A percentile compares a stretch with the other conserved stretches of the same genome.
These are phyloP conservation scores for Nyleta sp. DNA, from an alignment of 2,888 invertebrate genomes.

Conservation along the genomic window DNA sequence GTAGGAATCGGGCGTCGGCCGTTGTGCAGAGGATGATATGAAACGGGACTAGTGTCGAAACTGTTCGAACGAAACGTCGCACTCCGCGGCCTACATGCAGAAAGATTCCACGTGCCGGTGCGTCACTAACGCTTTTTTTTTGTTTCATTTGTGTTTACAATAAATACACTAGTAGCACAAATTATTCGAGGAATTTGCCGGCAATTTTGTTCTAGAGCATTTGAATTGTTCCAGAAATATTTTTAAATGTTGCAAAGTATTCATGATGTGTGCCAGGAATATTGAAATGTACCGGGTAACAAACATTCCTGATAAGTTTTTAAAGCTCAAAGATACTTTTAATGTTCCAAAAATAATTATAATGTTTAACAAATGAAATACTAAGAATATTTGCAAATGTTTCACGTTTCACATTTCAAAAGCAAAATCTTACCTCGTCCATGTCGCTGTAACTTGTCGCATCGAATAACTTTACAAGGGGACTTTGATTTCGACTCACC, in stretches of 20 bases:
- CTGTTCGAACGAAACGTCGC: conserved; percentile 45
- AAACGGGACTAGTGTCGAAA: conserved; percentile 64
- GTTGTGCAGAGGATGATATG: conserved; percentile 68
- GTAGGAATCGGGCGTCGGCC: conserved; percentile 68
- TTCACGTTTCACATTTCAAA: not conserved
- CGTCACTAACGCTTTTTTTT: conserved; percentile 15
- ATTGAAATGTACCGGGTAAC: too few relatives aligned
- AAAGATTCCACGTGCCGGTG: conserved; percentile 36
- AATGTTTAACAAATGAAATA: too few relatives aligned
- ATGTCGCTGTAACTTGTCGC: conserved; percentile 54
- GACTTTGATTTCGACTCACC: conserved; percentile 78
- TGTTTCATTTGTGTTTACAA: too few relatives aligned
- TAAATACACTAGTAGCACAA: too few relatives aligned
- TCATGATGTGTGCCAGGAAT: too few relatives aligned
- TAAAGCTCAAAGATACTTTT: too few relatives aligned
- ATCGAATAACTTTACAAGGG: conserved; percentile 63
- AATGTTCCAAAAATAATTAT: too few relatives aligned
- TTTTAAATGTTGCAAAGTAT: too few relatives aligned
- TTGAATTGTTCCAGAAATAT: too few relatives aligned
- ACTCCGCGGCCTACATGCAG: conserved; percentile 31
- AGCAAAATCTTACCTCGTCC: conserved; percentile 60
- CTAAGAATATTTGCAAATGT: not conserved
- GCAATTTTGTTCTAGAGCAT: too few relatives aligned
- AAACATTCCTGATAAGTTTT: too few relatives aligned
- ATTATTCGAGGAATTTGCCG: too few relatives aligned